Base-by-base conservation (phyloP, 1,140 invertebrate genomes). In the Ceratina calcarata region DNA sequence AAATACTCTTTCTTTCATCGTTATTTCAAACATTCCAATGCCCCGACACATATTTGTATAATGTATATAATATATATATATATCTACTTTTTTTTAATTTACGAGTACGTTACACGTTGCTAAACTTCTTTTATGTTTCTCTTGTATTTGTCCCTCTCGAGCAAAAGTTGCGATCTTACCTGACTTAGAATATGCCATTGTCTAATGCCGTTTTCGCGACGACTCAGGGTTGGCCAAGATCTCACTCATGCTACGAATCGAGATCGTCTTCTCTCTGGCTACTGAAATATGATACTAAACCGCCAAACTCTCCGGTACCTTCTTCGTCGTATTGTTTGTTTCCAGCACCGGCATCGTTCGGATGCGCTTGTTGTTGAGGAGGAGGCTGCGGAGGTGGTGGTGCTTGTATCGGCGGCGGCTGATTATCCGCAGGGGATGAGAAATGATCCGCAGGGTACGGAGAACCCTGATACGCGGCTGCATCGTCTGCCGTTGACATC, bases 201-300 rank as follows among this genome's bases (percentile, higher is more conserved):
- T n/a, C 16, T 57, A 61, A 22, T 53, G 51, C 60, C 22, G 55
- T 13, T 45, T 82, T 82, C 16, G 24, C 81, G 78, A 86, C 53
- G 66, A 78, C 87, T 91, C 87, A 90, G 76, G 89, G 88, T 89
- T 92, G 90, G 88, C 91, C 91, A 92, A 91, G 91, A 82, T 87
- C 84, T 92, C 90, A 90, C 87, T 93, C 92, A 88, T 93, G 92
- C 93, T 94, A 94, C 90, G 93, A 93, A 81, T 94, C 94, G 62
- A 95, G 93, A 90, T 96, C 96, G 90, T 97, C 96, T 89, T 97
- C 96, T 79, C 95, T 94, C 91, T 97, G 96, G 91, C 96, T 97
- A 77, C 96, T 97, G 92, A 97, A 97, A 91, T 97, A 97, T 78
- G 96, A 97, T n/a, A 97, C 96, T 76, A 97, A 93, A 18, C 96